Conservation (phyloP, 2,797 vertebrate species). For the Chelon auratus region DNA sequence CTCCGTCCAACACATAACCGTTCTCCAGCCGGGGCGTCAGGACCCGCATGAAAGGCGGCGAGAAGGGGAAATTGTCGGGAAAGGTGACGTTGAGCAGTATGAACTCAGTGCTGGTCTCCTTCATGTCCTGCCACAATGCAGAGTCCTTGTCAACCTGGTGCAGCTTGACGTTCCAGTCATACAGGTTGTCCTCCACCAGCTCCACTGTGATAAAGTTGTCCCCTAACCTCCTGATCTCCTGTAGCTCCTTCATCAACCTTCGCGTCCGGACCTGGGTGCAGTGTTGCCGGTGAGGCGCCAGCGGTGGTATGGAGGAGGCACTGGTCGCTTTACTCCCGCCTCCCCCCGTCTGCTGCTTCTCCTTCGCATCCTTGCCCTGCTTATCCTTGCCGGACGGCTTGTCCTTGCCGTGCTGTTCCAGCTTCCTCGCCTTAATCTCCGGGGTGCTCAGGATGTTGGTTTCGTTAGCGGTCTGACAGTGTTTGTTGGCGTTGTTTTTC, state of each 20-base stretch:
- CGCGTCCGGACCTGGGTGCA: constrained; percentile 98
- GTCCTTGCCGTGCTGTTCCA: constrained; percentile 89
- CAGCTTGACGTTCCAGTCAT: constrained; percentile 99
- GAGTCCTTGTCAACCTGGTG: constrained; percentile 99
- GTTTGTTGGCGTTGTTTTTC: constrained; percentile 92
- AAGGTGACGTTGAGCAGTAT: constrained; percentile 99
- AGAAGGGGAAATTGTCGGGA: constrained; percentile 99
- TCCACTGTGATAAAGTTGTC: constrained; percentile 99
- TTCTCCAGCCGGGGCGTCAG: constrained; percentile 98
- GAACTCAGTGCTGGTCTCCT: constrained; percentile 98
- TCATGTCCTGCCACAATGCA: constrained; percentile 99
- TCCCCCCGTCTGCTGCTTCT: constrained; percentile 82
- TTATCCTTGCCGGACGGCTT: constrained; percentile 84
- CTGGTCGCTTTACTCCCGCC: constrained; percentile 82
- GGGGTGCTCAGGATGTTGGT: constrained; percentile 88
- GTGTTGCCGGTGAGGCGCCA: constrained; percentile 91
- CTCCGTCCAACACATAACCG: constrained; percentile 98
- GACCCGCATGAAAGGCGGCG: constrained; percentile 98
- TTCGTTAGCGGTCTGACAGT: constrained; percentile 87
- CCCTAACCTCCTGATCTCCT: constrained; percentile 96
- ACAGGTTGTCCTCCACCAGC: constrained; percentile 99
- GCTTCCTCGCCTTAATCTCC: constrained; percentile 90
- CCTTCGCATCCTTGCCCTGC: constrained; percentile 85
- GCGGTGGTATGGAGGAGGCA: constrained; percentile 84
- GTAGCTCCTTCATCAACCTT: constrained; percentile 98